Base-by-base conservation (phyloP, 2,888 invertebrate genomes). In the Leptogaster cylindrica region DNA sequence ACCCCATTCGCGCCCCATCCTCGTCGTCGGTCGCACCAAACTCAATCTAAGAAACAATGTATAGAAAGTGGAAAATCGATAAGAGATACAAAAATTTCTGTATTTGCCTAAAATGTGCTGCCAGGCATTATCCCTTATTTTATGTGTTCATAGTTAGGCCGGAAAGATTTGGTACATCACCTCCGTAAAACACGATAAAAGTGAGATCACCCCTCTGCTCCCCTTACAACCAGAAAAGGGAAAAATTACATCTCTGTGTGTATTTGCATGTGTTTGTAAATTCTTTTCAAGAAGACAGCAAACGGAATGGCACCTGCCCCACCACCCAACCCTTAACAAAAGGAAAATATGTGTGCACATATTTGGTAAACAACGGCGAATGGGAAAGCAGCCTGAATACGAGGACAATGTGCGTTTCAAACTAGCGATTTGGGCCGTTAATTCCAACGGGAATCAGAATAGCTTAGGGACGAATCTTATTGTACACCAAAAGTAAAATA, bases 41-140 rank as follows among this genome's bases (percentile, higher is more conserved):
- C 41, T 6, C n/a, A 46, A 18, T 12, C 46, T 18, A 14, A 46
- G 46, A n/a, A 16, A 46, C 46, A 46, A 46, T 46, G 20, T 46
- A 46, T 46, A 14, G 27, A 16, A 50, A 50, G 25, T 50, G 27
- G 50, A 50, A 50, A 50, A 50, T 50, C 50, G 50, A 50, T 50
- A 50, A 27, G 27, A 50, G 27, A 50, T 50, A 27, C 27, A 25
- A 27, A 50, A 50, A 50, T 50, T 27, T 50, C 25, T 50, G 28
- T 50, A 50, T 50, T 50, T 50, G 12, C 27, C 50, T n/a, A 50
- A 50, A n/a, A 50, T 50, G 14, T 50, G 50, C 50, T 23, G 25
- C 25, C 27, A 25, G 25, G 50, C 50, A 50, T 25, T 50, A 25
- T 20, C 12, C 27, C 28, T 16, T 7, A 27, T 10, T 50, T 50